Conservation (phyloP, 2,888 invertebrate species). For the Limnephilus marmoratus region DNA sequence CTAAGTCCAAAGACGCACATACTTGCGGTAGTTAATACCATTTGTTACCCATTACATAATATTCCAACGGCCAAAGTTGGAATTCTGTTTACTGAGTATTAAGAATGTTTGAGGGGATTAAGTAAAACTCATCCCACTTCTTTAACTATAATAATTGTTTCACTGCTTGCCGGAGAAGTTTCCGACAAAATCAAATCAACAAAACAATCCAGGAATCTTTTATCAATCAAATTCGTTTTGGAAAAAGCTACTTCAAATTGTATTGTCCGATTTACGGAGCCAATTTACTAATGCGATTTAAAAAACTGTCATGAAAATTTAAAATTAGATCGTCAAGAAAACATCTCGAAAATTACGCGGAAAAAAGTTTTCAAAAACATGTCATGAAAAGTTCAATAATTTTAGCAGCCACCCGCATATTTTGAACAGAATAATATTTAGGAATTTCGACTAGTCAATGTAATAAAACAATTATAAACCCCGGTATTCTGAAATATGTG, state of each 20-base stretch:
- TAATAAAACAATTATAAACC: too few relatives aligned
- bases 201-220: not conserved
- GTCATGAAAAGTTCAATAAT: not conserved
- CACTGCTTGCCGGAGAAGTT: not conserved
- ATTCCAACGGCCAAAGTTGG: slow-evolving; percentile 2
- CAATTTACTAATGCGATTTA: not conserved
- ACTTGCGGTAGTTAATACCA: slow-evolving; percentile 18
- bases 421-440: too few relatives aligned
- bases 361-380: not conserved
- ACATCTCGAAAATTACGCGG: not conserved
- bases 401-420: too few relatives aligned
- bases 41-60: not conserved
- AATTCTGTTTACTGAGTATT: slow-evolving; percentile 8
- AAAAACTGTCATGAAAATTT: not conserved
- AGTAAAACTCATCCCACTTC: not conserved
- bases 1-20: slow-evolving; percentile 11
- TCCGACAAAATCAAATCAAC: not conserved
- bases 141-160: not conserved
- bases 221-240: slow-evolving; percentile 21
- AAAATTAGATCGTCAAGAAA: not conserved
- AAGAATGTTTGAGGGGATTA: not conserved
- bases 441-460: too few relatives aligned
- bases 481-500: too few relatives aligned
- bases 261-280: not conserved
- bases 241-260: not conserved